These are phyloP conservation scores for Acanthococcus lagerstroemiae DNA, from an alignment of 2,888 invertebrate species.

Conservation along the genomic window DNA sequence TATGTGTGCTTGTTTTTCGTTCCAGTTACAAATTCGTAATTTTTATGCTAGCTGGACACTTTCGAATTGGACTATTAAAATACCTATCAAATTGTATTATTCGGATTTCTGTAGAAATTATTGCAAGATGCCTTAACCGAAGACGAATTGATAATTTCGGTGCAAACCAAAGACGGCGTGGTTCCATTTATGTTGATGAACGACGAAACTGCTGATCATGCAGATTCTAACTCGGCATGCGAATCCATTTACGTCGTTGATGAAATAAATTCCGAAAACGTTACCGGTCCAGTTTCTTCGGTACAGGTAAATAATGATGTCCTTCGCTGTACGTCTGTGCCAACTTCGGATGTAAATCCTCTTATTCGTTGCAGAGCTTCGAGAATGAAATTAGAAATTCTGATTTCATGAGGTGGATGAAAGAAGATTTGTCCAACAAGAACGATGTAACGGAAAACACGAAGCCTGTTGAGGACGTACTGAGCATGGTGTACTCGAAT, in stretches of 20 bases:
- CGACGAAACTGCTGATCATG: too few species aligned
- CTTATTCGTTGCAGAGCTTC: too few species aligned
- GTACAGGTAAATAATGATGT: background rate
- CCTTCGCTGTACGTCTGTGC: background rate
- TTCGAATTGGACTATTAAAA: background rate
- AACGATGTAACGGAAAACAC: background rate
- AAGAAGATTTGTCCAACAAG: background rate
- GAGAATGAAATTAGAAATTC: too few species aligned
- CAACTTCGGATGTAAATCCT: too few species aligned
- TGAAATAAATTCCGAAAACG: too few species aligned
- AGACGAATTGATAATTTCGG: background rate
- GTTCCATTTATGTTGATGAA: background rate
- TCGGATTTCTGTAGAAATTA: background rate
- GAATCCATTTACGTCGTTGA: too few species aligned
- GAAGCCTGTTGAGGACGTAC: background rate
- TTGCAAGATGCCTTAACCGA: background rate
- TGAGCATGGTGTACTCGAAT: background rate
- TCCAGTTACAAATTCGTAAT: background rate
- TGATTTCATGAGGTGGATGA: too few species aligned
- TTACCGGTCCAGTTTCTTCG: too few species aligned
- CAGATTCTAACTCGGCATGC: too few species aligned
- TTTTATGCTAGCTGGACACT: too few species aligned
- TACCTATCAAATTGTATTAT: background rate
- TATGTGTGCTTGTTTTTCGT: background rate
- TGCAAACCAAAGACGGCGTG: background rate